Evolutionary conservation across 1,140 invertebrate species (phyloP), one percentile per base, ranked within the genome.

Genomic region (Leptinotarsa defecta): DNA sequence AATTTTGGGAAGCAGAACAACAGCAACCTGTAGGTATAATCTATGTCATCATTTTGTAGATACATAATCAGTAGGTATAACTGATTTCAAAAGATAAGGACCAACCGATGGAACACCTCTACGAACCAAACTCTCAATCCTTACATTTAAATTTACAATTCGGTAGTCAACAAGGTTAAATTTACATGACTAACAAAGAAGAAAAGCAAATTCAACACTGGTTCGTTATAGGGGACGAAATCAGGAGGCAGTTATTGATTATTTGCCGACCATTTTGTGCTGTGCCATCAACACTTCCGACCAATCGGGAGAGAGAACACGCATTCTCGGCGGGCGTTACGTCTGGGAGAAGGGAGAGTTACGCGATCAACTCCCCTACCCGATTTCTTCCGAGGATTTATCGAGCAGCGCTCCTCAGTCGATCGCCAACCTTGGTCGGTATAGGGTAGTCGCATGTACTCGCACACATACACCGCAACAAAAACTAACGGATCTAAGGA

Each of bases 201-300:
- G 63, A 73, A 48, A 17, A 62, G 67, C 63, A 74, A 62, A 68
- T 74, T 68, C 27, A 74, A 68, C 71, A 57, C 4, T 19, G n/a
- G 49, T 43, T 24, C n/a, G 15, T 43, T 19, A 52, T 65, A 76
- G 74, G 72, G 73, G 72, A 67, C 72, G 68, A 74, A 52, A 74
- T 65, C 70, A 57, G 61, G 74, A 71, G 69, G n/a, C 72, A 19
- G 74, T 80, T 84, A 84, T 84, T 82, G 83, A 84, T 84, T 83
- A 84, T 79, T 76, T 79, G 78, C 81, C 84, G 81, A 84, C 84
- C 84, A 85, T 85, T 85, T 85, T 85, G 84, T 85, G 81, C 78
- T 77, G 76, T 74, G 79, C 79, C 74, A 78, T 79, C 79, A 68
- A 67, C 71, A 71, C 61, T 15, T 76, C 77, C 74, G 77, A 79